Conservation (phyloP, 2,888 invertebrate genomes). For the Drosophila incognita region DNA sequence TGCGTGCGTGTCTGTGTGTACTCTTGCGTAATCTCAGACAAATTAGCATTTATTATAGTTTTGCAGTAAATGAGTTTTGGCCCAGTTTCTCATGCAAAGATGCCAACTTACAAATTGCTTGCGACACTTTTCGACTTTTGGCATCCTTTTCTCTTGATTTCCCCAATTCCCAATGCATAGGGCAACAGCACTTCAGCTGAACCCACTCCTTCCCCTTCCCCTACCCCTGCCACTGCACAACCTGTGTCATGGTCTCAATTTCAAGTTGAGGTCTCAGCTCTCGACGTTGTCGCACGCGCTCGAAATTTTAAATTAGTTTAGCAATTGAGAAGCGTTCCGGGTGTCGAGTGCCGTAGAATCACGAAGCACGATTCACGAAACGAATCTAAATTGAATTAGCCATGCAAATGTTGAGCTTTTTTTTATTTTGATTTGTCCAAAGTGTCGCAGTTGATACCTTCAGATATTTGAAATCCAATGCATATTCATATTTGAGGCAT, state of each 20-base stretch:
- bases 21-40: constrained; percentile 66
- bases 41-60: constrained; percentile 75
- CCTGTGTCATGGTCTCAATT: constrained; percentile 60
- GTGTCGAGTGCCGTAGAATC: constrained; percentile 54
- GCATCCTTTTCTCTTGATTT: constrained; percentile 26
- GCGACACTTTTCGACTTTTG: constrained; percentile 68
- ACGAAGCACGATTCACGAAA: constrained; percentile 61
- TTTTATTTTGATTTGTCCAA: constrained; percentile 46
- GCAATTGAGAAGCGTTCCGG: constrained; percentile 67
- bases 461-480: constrained; percentile 14
- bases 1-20: constrained; percentile 11
- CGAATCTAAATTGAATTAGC: constrained; percentile 81
- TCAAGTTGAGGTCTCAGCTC: constrained; percentile 40
- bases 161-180: constrained; percentile 57
- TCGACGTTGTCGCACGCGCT: constrained; percentile 63
- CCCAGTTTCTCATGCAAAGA: constrained; percentile 41
- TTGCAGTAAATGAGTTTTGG: constrained; percentile 52
- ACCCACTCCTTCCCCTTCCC: background rate
- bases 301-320: constrained; percentile 80
- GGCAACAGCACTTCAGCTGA: constrained; percentile 29
- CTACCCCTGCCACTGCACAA: too few relatives aligned
- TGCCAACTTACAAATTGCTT: constrained; percentile 69
- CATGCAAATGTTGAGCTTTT: constrained; percentile 79
- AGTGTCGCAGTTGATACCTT: constrained; percentile 57
- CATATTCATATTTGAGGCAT: background rate